A percentile compares a stretch with the other conserved stretches of the same genome.
phyloP scores from a whole-genome alignment of 37 sponge, comb jelly and placozoan genomes.

The Tethya wilhelma region DNA sequence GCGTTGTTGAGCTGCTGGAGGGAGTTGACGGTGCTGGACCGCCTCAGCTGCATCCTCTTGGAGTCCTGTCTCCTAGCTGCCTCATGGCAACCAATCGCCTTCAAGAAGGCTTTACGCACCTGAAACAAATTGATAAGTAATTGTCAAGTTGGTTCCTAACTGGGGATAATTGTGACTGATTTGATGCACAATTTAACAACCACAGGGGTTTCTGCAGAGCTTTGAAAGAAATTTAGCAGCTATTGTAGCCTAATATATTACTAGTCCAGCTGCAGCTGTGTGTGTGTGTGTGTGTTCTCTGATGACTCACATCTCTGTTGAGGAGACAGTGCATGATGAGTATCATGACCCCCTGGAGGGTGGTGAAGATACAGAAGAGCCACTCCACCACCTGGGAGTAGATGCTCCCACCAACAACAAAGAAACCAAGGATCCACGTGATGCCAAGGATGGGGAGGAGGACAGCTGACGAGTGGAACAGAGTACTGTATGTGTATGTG shows the following conservation, averaged over 20 bases:
- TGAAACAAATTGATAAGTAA: slow-evolving; percentile 14
- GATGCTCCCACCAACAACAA: slow-evolving; percentile 45
- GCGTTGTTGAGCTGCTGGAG: background rate
- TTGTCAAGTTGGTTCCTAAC: background rate
- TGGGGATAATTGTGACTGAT: too few relatives aligned
- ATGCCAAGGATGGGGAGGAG: slow-evolving; percentile 74
- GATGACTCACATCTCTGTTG: slow-evolving; percentile 64
- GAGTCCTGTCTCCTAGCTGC: slow-evolving; percentile 35
- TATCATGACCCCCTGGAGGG: slow-evolving; percentile 75
- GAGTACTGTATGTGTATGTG: slow-evolving; percentile 21
- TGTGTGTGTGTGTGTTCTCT: background rate
- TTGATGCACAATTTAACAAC: background rate
- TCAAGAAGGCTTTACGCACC: slow-evolving; percentile 60
- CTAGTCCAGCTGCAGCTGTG: background rate
- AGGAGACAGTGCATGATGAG: slow-evolving; percentile 78
- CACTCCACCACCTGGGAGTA: slow-evolving; percentile 46
- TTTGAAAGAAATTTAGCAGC: background rate
- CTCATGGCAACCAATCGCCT: slow-evolving; percentile 28
- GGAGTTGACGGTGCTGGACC: background rate
- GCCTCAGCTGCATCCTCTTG: background rate
- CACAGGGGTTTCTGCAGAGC: background rate
- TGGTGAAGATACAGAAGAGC: slow-evolving; percentile 69
- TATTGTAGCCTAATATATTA: too few relatives aligned
- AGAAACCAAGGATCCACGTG: slow-evolving; percentile 74
- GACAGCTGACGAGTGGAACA: slow-evolving; percentile 56